Conservation (phyloP, 2,797 vertebrate species). For the Champsocephalus esox region DNA sequence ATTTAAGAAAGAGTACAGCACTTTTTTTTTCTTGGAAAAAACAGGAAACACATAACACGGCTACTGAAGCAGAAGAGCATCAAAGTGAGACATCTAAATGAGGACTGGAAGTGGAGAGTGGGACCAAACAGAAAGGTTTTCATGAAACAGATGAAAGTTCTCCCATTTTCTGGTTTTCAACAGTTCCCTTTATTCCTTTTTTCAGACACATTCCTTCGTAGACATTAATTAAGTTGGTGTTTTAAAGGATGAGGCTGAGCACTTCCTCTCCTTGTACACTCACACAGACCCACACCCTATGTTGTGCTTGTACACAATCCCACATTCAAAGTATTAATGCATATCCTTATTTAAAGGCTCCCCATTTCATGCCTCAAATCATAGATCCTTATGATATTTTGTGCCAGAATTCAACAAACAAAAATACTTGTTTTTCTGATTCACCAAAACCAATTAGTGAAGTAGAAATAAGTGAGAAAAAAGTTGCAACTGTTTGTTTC, state of each 20-base stretch:
- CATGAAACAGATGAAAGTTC: constrained; percentile 46
- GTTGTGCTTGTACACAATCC: constrained; percentile 1
- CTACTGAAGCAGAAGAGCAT: constrained; percentile 59
- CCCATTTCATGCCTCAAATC: not conserved
- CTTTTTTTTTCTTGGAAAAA: constrained; percentile 43
- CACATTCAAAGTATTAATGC: constrained; percentile 6
- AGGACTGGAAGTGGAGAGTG: constrained; percentile 47
- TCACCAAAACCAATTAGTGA: constrained; percentile 10
- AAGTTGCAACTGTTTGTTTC: not conserved
- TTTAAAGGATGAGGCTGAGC: constrained; percentile 43
- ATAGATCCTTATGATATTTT: not conserved
- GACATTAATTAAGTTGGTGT: constrained; percentile 45
- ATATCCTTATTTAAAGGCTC: constrained; percentile 15
- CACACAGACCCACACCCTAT: not conserved
- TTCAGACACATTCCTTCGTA: constrained; percentile 15
- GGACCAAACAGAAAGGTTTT: constrained; percentile 41
- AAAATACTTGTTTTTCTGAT: constrained; percentile 7
- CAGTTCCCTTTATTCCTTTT: constrained; percentile 36
- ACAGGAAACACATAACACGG: constrained; percentile 57
- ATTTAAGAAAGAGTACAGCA: constrained; percentile 63
- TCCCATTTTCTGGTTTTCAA: constrained; percentile 54
- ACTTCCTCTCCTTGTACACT: not conserved
- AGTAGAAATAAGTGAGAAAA: not conserved
- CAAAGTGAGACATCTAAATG: constrained; percentile 63
- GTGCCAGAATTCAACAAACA: not conserved